phyloP scores from a whole-genome alignment of 2,797 vertebrate genomes.

The Emydoidea blandingii region DNA sequence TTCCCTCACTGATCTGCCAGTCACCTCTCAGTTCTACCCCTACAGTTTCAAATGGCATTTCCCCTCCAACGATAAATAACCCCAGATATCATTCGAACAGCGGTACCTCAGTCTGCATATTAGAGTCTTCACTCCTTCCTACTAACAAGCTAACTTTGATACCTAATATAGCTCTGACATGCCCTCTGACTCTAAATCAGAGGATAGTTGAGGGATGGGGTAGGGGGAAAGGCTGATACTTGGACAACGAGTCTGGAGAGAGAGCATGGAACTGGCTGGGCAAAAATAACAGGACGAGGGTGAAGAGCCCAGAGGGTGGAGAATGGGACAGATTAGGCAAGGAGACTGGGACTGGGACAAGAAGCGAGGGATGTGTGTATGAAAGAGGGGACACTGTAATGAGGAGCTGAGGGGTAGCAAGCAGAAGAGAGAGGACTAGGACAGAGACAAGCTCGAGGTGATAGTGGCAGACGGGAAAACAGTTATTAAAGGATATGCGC shows the following conservation, averaged over 20 bases:
- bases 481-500: too few species aligned
- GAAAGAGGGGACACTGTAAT: neutral
- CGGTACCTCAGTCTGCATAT: neutral
- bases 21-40: neutral
- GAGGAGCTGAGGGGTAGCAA: neutral
- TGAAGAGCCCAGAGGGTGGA: too few species aligned
- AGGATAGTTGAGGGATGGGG: neutral
- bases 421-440: neutral
- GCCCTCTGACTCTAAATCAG: neutral
- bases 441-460: too few species aligned
- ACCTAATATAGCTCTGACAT: rapidly evolving
- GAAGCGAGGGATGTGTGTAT: neutral
- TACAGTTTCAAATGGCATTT: neutral
- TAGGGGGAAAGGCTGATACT: neutral
- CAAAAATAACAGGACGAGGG: too few species aligned
- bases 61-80: neutral
- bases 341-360: neutral
- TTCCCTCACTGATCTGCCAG: neutral
- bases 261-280: too few species aligned
- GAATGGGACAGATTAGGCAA: too few species aligned
- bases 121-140: neutral
- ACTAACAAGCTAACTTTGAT: neutral
- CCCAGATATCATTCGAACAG: neutral
- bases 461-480: too few species aligned
- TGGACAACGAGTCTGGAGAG: too few species aligned